Percentiles rank a stretch among this genome's conserved stretches.
Conservation (phyloP, 2,888 invertebrate genomes). For the Mactromeris polynyma region DNA sequence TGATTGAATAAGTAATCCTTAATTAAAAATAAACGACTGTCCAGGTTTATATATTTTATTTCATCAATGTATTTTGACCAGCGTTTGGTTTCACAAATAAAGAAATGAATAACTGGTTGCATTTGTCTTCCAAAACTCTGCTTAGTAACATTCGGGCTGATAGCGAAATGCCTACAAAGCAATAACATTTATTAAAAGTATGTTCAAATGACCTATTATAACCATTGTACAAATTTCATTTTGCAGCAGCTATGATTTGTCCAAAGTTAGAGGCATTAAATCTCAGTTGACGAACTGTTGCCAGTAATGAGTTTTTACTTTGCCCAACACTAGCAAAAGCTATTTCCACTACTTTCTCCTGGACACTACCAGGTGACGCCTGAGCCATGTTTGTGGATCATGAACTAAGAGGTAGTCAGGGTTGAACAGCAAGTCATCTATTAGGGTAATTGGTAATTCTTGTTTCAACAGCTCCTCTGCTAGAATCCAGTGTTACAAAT, state of each 20-base stretch:
- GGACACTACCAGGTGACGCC: conserved; percentile 23
- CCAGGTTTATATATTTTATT: too few relatives aligned
- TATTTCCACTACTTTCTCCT: conserved; percentile 23
- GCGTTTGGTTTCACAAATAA: too few relatives aligned
- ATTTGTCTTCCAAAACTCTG: too few relatives aligned
- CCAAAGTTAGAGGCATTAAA: conserved; percentile 52
- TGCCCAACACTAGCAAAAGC: conserved; percentile 27
- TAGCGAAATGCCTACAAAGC: too few relatives aligned
- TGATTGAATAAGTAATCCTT: too few relatives aligned
- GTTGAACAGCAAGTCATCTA: conserved; percentile 18
- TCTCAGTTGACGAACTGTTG: conserved; percentile 33
- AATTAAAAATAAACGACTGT: too few relatives aligned
- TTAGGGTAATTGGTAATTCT: conserved; percentile 25
- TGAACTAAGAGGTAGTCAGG: conserved; percentile 13
- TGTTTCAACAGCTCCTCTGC: not conserved
- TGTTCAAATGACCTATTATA: too few relatives aligned
- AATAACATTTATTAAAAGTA: too few relatives aligned
- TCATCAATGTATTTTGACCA: too few relatives aligned
- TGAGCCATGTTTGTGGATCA: conserved; percentile 15
- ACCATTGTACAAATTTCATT: too few relatives aligned
- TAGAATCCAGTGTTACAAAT: conserved; percentile 19
- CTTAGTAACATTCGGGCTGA: too few relatives aligned
- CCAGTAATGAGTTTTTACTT: conserved; percentile 28
- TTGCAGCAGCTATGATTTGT: conserved; percentile 40
- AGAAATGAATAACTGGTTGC: too few relatives aligned